Evolutionary conservation across 1,140 invertebrate genomes (phyloP).

Genomic region (Bradysia coprophila): DNA sequence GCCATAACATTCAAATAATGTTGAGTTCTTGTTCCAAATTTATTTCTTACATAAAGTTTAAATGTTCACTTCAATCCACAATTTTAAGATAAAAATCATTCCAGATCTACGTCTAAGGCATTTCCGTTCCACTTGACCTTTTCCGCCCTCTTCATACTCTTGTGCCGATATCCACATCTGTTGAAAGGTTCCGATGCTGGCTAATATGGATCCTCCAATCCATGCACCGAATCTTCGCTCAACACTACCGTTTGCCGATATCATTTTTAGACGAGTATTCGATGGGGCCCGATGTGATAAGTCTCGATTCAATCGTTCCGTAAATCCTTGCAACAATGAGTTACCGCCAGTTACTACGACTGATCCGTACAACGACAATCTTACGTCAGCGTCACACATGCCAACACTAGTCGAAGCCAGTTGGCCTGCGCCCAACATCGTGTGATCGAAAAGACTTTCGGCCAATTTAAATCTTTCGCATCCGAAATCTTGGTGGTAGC

Average conservation of each 20-base stretch:
- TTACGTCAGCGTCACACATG: conserved; percentile 88
- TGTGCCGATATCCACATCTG: conserved; percentile 97
- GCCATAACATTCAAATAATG: no score
- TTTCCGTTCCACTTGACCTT: conserved; percentile 80
- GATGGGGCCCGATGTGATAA: conserved; percentile 75
- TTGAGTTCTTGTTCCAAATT: no score
- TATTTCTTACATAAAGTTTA: no score
- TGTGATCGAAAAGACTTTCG: conserved; percentile 78
- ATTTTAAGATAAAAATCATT: no score
- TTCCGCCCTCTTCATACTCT: conserved; percentile 90
- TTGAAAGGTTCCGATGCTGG: conserved; percentile 88
- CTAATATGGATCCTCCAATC: conserved; percentile 92
- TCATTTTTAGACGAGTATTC: conserved; percentile 71
- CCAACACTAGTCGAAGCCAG: conserved; percentile 68
- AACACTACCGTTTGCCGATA: conserved; percentile 59
- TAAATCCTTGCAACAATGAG: conserved; percentile 47
- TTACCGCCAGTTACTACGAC: conserved; percentile 75
- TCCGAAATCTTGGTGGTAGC: conserved; percentile 84
- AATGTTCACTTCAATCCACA: no score
- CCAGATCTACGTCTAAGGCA: no score
- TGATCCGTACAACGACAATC: conserved; percentile 76
- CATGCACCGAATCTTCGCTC: conserved; percentile 85
- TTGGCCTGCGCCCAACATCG: conserved; percentile 52
- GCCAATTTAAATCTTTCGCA: conserved; percentile 73
- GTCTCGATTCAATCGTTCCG: conserved; percentile 68